A percentile compares a stretch with the other conserved stretches of the same genome.
These are phyloP conservation scores for Dipodomys stephensi DNA, from an alignment of 2,113 vertebrate genomes.

Conservation along the genomic window DNA sequence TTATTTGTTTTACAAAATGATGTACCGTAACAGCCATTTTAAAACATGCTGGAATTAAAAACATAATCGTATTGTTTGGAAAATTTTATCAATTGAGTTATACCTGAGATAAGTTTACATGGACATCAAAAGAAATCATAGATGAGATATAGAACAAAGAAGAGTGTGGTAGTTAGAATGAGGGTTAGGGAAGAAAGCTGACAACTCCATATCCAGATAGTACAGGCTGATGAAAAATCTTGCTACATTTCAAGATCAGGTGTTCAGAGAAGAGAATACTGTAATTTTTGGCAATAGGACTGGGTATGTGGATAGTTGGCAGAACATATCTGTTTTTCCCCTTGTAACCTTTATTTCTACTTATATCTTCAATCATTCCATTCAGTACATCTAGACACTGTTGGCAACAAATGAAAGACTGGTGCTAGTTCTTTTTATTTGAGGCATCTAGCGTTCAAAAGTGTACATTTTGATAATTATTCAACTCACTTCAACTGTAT, in stretches of 20 bases:
- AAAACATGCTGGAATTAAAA: conserved; percentile 27
- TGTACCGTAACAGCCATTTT: not conserved
- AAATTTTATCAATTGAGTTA: not conserved
- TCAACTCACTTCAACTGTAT: not conserved
- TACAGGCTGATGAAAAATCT: not conserved
- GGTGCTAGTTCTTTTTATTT: not conserved
- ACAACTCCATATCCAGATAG: not conserved
- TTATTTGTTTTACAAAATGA: conserved; percentile 1
- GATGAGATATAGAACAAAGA: not conserved
- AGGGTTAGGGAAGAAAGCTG: not conserved
- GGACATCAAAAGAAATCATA: not conserved
- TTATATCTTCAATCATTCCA: not conserved
- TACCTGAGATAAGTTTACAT: not conserved
- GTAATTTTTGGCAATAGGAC: not conserved
- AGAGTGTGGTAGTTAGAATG: not conserved
- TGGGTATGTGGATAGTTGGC: not conserved
- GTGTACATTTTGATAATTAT: not conserved
- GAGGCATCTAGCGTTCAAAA: not conserved
- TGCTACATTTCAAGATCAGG: not conserved
- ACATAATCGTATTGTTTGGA: not conserved
- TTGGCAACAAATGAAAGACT: not conserved
- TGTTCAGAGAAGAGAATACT: not conserved
- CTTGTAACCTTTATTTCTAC: conserved; percentile 8
- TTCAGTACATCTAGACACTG: not conserved
- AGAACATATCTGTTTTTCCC: not conserved